Conservation (phyloP, 2,797 vertebrate genomes). For the Tapera naevia region DNA sequence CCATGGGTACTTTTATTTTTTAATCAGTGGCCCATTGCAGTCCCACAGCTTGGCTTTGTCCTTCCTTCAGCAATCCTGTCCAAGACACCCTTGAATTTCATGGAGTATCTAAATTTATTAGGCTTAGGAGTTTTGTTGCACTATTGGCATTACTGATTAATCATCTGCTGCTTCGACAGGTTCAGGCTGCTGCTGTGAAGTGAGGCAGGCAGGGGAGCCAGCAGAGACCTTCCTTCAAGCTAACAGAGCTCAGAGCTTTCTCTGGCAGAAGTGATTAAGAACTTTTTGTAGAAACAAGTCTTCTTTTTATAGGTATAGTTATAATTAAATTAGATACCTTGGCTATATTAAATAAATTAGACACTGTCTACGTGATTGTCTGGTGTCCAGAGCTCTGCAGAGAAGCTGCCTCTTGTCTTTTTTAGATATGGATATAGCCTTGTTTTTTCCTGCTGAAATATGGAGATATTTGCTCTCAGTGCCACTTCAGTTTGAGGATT, state of each 20-base stretch:
- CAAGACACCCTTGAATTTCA: background rate
- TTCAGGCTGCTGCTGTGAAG: background rate
- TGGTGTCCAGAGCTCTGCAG: background rate
- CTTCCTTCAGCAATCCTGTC: background rate
- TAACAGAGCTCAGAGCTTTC: background rate
- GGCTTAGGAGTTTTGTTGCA: background rate
- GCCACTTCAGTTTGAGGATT: background rate
- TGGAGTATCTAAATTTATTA: background rate
- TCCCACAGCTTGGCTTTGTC: background rate
- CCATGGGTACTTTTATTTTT: background rate
- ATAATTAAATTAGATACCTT: background rate
- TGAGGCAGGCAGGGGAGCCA: background rate
- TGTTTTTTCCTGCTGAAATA: background rate
- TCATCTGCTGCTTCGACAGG: background rate
- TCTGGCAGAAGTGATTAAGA: background rate
- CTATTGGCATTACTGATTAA: background rate
- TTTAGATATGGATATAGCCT: background rate
- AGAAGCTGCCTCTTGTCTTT: background rate
- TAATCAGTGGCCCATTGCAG: background rate
- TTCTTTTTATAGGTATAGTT: background rate
- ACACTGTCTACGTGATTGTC: fast-evolving
- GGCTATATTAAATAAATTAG: background rate
- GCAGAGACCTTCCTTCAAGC: background rate
- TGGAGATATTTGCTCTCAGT: background rate
- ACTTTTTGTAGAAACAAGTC: background rate